Evolutionary conservation across 2,113 vertebrate genomes (phyloP).

Genomic region (Dicrurus megarhynchus): DNA sequence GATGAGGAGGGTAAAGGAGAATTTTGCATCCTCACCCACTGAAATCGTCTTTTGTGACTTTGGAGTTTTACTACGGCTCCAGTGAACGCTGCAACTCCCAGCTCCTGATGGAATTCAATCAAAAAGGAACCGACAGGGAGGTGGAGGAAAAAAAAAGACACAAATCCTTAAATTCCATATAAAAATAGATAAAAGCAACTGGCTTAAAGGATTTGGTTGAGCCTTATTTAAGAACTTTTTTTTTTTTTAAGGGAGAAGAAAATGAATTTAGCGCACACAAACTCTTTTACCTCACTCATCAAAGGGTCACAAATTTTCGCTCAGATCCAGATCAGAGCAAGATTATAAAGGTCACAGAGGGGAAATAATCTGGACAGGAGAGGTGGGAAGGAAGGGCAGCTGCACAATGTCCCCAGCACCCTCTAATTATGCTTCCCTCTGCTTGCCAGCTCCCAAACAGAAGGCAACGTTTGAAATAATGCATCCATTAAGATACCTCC

Average conservation of each 20-base stretch:
- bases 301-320: neutral
- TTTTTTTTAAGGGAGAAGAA: slow-evolving; percentile 6
- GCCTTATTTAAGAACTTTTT: slow-evolving; percentile 34
- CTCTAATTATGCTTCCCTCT: neutral
- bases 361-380: neutral
- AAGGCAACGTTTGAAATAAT: slow-evolving; percentile 22
- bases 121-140: slow-evolving; percentile 27
- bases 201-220: slow-evolving; percentile 69
- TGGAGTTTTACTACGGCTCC: neutral
- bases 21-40: neutral
- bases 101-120: slow-evolving; percentile 62
- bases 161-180: slow-evolving; percentile 73
- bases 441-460: neutral
- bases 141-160: slow-evolving; percentile 43
- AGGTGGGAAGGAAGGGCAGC: neutral
- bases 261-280: slow-evolving; percentile 14
- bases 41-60: neutral
- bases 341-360: neutral
- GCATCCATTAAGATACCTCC: neutral
- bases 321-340: neutral
- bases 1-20: neutral
- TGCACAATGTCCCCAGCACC: neutral
- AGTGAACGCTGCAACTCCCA: neutral
- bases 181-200: slow-evolving; percentile 75
- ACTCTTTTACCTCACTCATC: neutral